These are phyloP conservation scores for Pionites leucogaster DNA, from an alignment of 2,113 vertebrate species.

Conservation along the genomic window DNA sequence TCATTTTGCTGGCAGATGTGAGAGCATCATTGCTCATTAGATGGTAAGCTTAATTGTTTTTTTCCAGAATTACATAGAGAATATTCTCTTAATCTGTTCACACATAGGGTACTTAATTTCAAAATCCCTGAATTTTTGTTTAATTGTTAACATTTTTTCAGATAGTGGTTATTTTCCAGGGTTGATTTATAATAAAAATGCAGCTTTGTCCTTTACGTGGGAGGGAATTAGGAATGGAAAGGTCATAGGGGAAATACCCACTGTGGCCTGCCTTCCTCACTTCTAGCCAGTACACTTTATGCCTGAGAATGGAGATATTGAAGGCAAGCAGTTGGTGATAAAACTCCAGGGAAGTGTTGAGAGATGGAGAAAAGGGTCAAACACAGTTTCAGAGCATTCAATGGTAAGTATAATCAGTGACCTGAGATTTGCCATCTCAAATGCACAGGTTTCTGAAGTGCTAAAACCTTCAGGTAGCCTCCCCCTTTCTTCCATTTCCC, in stretches of 20 bases:
- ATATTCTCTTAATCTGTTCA: slow-evolving; percentile 64
- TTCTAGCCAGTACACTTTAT: background rate
- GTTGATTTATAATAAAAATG: slow-evolving; percentile 29
- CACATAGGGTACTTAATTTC: slow-evolving; percentile 46
- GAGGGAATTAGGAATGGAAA: background rate
- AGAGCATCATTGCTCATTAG: slow-evolving; percentile 47
- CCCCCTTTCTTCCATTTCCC: background rate
- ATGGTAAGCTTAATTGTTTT: slow-evolving; percentile 63
- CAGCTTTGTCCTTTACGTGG: background rate
- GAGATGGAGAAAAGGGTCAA: background rate
- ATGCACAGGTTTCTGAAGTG: background rate
- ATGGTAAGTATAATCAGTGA: background rate
- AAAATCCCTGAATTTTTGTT: slow-evolving; percentile 54
- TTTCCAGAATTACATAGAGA: slow-evolving; percentile 47
- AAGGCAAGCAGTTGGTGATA: background rate
- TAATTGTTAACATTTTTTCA: slow-evolving; percentile 59
- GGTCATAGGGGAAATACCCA: background rate
- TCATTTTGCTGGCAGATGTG: slow-evolving; percentile 54
- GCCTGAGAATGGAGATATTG: background rate
- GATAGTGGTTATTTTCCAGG: background rate
- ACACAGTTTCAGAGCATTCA: background rate
- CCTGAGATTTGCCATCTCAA: background rate
- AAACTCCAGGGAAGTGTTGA: background rate
- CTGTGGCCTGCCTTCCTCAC: background rate
- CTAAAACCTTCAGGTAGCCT: background rate